These are phyloP conservation scores for Strix aluco DNA, from an alignment of 2,113 vertebrate species.

Conservation along the genomic window DNA sequence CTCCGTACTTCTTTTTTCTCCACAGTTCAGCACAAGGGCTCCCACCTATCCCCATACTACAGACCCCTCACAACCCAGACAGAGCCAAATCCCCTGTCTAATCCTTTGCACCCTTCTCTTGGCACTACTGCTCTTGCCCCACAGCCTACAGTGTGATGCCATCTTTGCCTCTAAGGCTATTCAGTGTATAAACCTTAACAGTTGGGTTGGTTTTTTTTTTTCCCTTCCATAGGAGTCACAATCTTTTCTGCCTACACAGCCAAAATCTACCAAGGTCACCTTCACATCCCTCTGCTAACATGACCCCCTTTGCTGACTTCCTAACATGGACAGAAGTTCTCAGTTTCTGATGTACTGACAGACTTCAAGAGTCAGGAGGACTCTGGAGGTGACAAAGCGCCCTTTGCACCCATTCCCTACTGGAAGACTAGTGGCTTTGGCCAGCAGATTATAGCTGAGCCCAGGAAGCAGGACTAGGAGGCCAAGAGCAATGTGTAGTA, in stretches of 20 bases:
- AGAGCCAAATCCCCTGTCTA: background rate
- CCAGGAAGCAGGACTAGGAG: background rate
- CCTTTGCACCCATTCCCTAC: background rate
- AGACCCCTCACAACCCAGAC: background rate
- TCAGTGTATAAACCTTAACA: background rate
- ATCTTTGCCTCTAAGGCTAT: background rate
- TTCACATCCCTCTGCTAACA: background rate
- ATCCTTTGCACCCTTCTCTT: background rate
- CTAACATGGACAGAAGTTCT: background rate
- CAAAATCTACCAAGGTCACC: background rate
- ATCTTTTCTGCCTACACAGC: background rate
- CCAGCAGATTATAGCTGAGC: background rate
- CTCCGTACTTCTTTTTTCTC: background rate
- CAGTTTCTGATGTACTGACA: background rate
- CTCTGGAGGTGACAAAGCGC: background rate
- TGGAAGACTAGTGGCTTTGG: background rate
- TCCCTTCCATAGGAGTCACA: background rate
- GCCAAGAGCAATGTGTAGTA: background rate
- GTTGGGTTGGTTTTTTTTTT: background rate
- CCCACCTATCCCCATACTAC: background rate
- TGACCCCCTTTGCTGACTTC: background rate
- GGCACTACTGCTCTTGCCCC: background rate
- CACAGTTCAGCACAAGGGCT: background rate
- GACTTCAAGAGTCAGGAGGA: background rate
- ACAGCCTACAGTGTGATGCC: background rate